These are phyloP conservation scores for Trichogramma dendrolimi DNA, from an alignment of 2,888 invertebrate species.

Conservation along the genomic window DNA sequence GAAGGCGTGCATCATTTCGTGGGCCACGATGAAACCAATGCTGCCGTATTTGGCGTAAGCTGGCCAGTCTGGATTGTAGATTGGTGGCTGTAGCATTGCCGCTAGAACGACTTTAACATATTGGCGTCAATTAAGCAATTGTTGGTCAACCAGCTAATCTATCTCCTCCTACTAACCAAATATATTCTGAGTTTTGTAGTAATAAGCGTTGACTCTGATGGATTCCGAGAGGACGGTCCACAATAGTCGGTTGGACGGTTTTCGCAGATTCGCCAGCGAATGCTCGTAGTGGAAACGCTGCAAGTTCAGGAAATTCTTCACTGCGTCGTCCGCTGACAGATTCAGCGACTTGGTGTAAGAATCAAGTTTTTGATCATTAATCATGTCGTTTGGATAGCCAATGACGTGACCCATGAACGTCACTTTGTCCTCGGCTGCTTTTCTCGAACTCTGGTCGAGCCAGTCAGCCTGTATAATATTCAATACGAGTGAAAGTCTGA, in stretches of 20 bases:
- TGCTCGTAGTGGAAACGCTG: slow-evolving; percentile 11
- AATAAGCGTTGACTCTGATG: slow-evolving; percentile 10
- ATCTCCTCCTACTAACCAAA: slow-evolving; percentile 6
- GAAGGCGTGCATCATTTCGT: slow-evolving; percentile 87
- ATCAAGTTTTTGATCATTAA: slow-evolving; percentile 10
- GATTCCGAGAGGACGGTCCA: slow-evolving; percentile 12
- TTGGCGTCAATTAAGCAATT: neutral
- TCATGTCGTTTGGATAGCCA: slow-evolving; percentile 18
- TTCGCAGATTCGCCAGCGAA: neutral
- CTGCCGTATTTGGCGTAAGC: slow-evolving; percentile 87
- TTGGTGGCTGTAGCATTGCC: slow-evolving; percentile 85
- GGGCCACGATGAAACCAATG: slow-evolving; percentile 85
- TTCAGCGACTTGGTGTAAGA: slow-evolving; percentile 4
- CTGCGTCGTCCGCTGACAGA: neutral
- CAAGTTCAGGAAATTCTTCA: slow-evolving; percentile 9
- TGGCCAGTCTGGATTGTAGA: slow-evolving; percentile 83
- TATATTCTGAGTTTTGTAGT: slow-evolving; percentile 1
- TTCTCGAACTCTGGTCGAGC: slow-evolving; percentile 7
- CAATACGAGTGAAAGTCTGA: neutral
- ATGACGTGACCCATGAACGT: slow-evolving; percentile 13
- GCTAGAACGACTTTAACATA: slow-evolving; percentile 67
- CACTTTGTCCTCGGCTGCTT: neutral
- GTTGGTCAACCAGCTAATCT: neutral
- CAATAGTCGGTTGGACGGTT: neutral
- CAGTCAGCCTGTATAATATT: slow-evolving; percentile 1